Evolutionary conservation across 1,140 invertebrate genomes (phyloP).

Genomic region (Leptestheria dahalacensis): DNA sequence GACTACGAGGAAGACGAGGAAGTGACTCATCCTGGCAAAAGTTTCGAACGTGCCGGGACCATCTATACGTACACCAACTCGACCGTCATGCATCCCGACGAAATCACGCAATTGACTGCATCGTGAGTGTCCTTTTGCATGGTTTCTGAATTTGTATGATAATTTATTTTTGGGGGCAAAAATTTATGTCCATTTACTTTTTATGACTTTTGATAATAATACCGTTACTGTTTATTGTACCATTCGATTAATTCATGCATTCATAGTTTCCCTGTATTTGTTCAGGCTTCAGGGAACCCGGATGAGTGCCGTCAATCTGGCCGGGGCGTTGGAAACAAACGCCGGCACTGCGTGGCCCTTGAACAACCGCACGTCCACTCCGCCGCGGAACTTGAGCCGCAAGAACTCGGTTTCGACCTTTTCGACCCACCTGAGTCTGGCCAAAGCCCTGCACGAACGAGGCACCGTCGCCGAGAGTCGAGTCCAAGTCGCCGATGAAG

Average conservation of each 20-base stretch:
- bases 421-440: slow-evolving; percentile 58
- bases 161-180: not conserved
- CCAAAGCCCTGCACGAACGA: slow-evolving; percentile 62
- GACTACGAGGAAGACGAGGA: slow-evolving; percentile 79
- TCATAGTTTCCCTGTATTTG: not conserved
- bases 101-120: slow-evolving; percentile 47
- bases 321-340: not conserved
- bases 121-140: slow-evolving; percentile 28
- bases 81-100: slow-evolving; percentile 72
- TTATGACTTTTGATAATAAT: not conserved
- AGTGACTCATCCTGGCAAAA: slow-evolving; percentile 25
- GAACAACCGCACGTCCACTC: not conserved
- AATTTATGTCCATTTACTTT: not conserved
- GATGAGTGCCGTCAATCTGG: not conserved
- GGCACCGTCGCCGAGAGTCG: slow-evolving; percentile 31
- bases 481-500: slow-evolving; percentile 47
- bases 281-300: slow-evolving; percentile 19
- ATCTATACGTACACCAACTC: slow-evolving; percentile 80
- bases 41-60: slow-evolving; percentile 41
- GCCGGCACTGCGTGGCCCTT: not conserved
- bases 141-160: not conserved
- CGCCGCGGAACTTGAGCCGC: slow-evolving; percentile 34
- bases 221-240: not conserved
- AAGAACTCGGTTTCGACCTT: slow-evolving; percentile 55
- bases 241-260: slow-evolving; percentile 15